Base-by-base conservation (phyloP, 2,888 invertebrate species). In the Mythimna ferrago region DNA sequence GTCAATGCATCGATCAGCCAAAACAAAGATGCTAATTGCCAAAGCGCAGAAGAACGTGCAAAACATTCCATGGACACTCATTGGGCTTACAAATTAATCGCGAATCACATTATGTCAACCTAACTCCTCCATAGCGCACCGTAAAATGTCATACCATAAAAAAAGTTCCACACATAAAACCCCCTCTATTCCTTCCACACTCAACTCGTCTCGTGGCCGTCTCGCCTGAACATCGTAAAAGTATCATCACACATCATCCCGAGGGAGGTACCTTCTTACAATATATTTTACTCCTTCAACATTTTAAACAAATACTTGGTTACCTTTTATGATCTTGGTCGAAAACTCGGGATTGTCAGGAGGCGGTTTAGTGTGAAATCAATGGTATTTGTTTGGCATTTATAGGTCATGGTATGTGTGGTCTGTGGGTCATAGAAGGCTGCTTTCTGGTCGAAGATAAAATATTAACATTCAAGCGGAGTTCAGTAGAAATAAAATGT, bases 301-400 rank as follows among this genome's bases (percentile, higher is more conserved):
- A 90, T 88, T 92, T 89, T 92, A 92, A 92, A 91, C 93, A 93
- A 93, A 93, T 87, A 90, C 65, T 69, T 61, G 1, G 21, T 38
- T 32, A 56, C 9, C 62, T 71, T 85, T 84, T 85, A 78, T 78
- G 81, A 82, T 78, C 57, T 71, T 60, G 16, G 54, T 32, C 14
- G 11, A 6, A 48, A 48, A 48, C 48, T 19, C 48, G 6, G 16
- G 16, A 19, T 16, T 48, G 48, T 19, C 16, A 19, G 79, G 54
- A 66, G 79, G 80, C 68, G 80, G 48, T 65, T 62, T 65, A 26
- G 80, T 56, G 80, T 79, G 78, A 66, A 79, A 75, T 81, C 80
- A 75, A 65, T 5, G 53, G 53, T 66, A 71, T 44, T 74, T 68
- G 82, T 78, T 51, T 62, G 82, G 64, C 35, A n/a, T 82, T 82